Percentiles rank a stretch among this genome's conserved stretches.
Conservation (phyloP, 2,113 vertebrate genomes). For the Stigmatopora nigra region DNA sequence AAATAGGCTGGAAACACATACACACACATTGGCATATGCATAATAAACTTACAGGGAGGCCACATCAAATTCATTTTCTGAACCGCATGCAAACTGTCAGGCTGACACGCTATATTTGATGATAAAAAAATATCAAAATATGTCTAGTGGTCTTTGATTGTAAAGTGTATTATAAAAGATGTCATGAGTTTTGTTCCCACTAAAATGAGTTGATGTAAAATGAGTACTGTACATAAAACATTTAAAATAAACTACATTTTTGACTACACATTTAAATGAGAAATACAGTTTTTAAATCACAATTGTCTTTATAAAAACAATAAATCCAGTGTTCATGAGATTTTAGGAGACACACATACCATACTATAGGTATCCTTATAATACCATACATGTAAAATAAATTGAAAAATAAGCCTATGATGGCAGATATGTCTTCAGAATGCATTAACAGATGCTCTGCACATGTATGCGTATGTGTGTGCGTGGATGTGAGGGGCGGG, state of each 20-base stretch:
- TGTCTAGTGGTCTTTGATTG: constrained; percentile 15
- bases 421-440: constrained; percentile 10
- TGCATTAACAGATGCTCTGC: constrained; percentile 30
- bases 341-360: background rate
- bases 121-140: constrained; percentile 33
- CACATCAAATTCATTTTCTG: constrained; percentile 40
- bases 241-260: background rate
- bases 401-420: background rate
- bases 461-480: constrained; percentile 10
- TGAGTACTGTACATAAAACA: background rate
- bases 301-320: background rate
- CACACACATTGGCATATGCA: constrained; percentile 3
- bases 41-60: constrained; percentile 5
- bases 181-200: background rate
- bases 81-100: no score
- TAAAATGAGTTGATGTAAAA: no score
- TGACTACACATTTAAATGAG: background rate
- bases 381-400: background rate
- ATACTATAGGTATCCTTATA: no score
- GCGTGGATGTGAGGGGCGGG: constrained; percentile 21
- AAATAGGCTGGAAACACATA: constrained; percentile 30
- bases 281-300: background rate
- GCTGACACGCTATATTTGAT: background rate
- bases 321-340: background rate
- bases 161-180: background rate